These are phyloP conservation scores for Pavo muticus DNA, from an alignment of 2,113 vertebrate genomes.

Conservation along the genomic window DNA sequence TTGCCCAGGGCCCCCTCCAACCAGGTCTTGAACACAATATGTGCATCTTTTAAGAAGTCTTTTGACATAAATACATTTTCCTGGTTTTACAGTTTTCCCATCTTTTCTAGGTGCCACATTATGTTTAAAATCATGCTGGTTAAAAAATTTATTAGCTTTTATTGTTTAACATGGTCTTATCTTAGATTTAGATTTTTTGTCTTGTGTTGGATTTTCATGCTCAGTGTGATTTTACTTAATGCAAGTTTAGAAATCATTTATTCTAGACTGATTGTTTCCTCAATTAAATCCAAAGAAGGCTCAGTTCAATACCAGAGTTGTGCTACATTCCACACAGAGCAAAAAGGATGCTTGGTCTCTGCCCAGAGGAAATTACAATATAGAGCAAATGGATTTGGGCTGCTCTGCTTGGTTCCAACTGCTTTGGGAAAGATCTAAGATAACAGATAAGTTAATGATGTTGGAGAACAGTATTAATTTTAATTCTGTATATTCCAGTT, in stretches of 20 bases:
- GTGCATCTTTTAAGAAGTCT: neutral
- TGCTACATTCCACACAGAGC: neutral
- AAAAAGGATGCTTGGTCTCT: conserved; percentile 22
- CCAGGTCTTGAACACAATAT: neutral
- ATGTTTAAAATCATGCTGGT: neutral
- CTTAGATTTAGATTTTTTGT: neutral
- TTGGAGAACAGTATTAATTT: conserved; percentile 24
- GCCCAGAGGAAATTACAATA: neutral
- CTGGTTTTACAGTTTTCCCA: neutral
- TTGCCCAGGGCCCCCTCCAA: no score
- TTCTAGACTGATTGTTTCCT: neutral
- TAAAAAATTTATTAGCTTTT: neutral
- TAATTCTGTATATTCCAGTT: conserved; percentile 41
- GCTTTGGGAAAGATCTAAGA: conserved; percentile 41
- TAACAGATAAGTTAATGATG: conserved; percentile 27
- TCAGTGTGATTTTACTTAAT: neutral
- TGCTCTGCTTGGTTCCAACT: conserved; percentile 15
- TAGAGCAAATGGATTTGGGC: conserved; percentile 14
- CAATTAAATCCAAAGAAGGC: neutral
- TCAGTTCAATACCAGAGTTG: neutral
- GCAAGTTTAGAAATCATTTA: neutral
- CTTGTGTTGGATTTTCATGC: neutral
- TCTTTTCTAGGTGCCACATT: neutral
- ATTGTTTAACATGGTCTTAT: neutral
- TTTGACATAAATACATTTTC: neutral